Base-by-base conservation (phyloP, 64 coral and sea anemone genomes). In the Exaiptasia diaphana region DNA sequence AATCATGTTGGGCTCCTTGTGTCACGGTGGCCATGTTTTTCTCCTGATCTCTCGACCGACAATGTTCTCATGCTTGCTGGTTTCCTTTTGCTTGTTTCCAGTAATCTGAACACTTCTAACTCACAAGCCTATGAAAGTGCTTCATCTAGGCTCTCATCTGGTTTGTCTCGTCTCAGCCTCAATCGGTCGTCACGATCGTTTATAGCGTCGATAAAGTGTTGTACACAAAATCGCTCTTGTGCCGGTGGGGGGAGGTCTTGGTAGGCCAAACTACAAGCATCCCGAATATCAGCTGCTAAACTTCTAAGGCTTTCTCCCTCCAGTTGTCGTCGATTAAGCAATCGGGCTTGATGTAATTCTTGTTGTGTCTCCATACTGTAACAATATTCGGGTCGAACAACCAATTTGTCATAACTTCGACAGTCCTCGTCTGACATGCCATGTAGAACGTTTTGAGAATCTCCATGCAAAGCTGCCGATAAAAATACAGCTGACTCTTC, bases 401-500 rank as follows among this genome's bases (percentile, higher is more conserved):
- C 53, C 21, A 78, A 52, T 10, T 78, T 60, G 50, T 58, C n/a
- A 15, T 63, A 79, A 5, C 45, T 39, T 78, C 30, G 52, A 38
- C 75, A 72, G 18, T 48, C 42, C 11, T 42, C 25, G 4, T 74
- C 71, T 50, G 71, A 50, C 71, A 74, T 48, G 41, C 24, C 24
- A 50, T 48, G 71, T 49, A 74, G 71, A 11, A 85, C 49, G 40
- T 74, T 85, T 50, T 85, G 69, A 34, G 69, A 67, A 30, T 75
- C 69, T 0, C 68, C 33, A 24, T 53, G 52, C 17, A 77, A 24
- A 26, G 28, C 22, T 77, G 74, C 33, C 5, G 53, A 53, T n/a
- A 77, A n/a, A 40, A 77, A 77, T 58, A 77, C 11, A 36, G 74
- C 74, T 30, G 71, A 74, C 49, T 74, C 71, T 46, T 74, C 71